Base-by-base conservation (phyloP, 2,113 vertebrate species). In the Malurus elegans region DNA sequence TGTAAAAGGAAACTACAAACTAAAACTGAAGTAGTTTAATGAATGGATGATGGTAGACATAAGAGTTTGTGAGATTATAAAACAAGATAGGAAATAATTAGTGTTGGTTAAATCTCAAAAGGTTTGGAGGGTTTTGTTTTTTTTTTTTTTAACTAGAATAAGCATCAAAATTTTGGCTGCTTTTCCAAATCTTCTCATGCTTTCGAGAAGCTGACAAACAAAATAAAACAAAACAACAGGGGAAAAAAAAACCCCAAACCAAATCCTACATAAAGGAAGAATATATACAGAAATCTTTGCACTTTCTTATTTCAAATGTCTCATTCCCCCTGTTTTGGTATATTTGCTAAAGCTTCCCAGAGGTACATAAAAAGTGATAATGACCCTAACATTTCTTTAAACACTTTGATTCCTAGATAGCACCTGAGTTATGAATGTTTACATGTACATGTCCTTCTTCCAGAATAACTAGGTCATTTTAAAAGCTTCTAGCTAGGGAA, bases 1-100 rank as follows among this genome's bases (percentile, higher is more conserved):
- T 64, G n/a, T 90, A 91, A 97, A 97, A 96, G 56, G 78, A 96
- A 96, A 94, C 60, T 89, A 76, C 36, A 86, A 71, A 79, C 72
- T 93, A 93, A 87, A 90, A 44, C 31, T 70, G 64, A 64, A 9
- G 70, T 48, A 92, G 23, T 31, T 97, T 95, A 73, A 57, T 67
- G 89, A 97, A 89, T 81, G 48, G 61, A 71, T 95, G 88, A 65
- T 71, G 73, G 65, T 79, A 89, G 32, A 93, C 42, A 67, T 80
- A 87, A 36, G 18, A 93, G 58, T 95, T 67, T 75, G 62, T 73
- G 51, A 82, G 34, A 94, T 94, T 92, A 79, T 32, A 87, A 71
- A 92, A 74, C 60, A 90, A 94, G 44, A 92, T 86, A 92, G 32
- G 17, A 97, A 95, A 96, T 92, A 66, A 91, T 96, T 88, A 45